Evolutionary conservation across 2,888 invertebrate genomes (phyloP), one percentile per base, ranked within the genome.

Genomic region (Neoaliturus tenellus): DNA sequence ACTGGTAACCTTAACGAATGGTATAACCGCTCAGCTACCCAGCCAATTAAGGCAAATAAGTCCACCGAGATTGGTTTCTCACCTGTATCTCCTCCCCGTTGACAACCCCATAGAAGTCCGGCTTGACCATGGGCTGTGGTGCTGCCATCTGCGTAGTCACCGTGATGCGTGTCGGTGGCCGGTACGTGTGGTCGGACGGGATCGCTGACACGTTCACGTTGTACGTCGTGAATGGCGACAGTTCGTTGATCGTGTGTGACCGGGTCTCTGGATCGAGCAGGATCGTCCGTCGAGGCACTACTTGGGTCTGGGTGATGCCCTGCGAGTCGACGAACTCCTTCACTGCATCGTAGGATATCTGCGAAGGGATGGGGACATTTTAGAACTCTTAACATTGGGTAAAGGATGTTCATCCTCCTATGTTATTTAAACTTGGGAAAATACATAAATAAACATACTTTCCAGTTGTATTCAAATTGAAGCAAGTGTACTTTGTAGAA

Each of bases 61-160:
- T n/a, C n/a, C n/a, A n/a, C n/a, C n/a, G n/a, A n/a, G n/a, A n/a
- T n/a, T n/a, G n/a, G n/a, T n/a, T 6, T 28, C 12, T 3, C 28
- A 88, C 88, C 87, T 96, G 94, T 88, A 97, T 96, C 88, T 95
- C 95, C 91, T 97, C 96, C 55, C 95, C 95, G 90, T 96, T 96
- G 1, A 96, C 95, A 31, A 97, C 97, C 17, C 97, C 97, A 89
- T 97, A 97, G 90, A 98, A 98, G 90, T 98, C 98, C 0, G 98
- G 98, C 89, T 98, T 96, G 0, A 98, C 98, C 98, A 98, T 98
- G 0, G 98, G 98, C 88, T 98, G 97, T 0, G 98, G 98, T 0
- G 98, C 98, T n/a, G 98, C 98, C 98, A 98, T 98, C 91, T 98
- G 98, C 0, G 98, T 98, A 1, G 98, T 98, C 0, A 98, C 98